These are phyloP conservation scores for Lagopus muta DNA, from an alignment of 2,113 vertebrate genomes.

Conservation along the genomic window DNA sequence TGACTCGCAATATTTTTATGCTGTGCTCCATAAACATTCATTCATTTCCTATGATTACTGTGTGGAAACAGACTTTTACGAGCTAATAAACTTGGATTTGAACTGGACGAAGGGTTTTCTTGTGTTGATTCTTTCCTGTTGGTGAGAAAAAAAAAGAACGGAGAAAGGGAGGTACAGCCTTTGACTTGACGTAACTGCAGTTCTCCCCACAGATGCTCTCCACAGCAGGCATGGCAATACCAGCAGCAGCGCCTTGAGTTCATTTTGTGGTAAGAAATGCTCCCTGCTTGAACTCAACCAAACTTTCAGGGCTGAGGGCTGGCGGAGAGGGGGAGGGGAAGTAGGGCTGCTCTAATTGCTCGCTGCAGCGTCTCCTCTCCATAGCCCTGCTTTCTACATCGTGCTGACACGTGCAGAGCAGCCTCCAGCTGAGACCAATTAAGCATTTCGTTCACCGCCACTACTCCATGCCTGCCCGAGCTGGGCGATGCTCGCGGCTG, in stretches of 20 bases:
- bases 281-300: constrained; percentile 15
- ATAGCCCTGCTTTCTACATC: constrained; percentile 36
- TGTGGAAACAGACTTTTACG: constrained; percentile 62
- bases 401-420: background rate
- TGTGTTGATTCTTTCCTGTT: constrained; percentile 38
- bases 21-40: constrained; percentile 51
- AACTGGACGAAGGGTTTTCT: constrained; percentile 40
- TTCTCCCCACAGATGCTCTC: constrained; percentile 4
- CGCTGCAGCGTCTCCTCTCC: background rate
- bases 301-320: background rate
- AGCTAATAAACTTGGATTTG: constrained; percentile 72
- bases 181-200: constrained; percentile 42
- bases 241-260: background rate
- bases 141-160: background rate
- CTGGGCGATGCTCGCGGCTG: background rate
- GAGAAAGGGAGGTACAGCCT: background rate
- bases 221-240: constrained; percentile 26
- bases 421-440: constrained; percentile 36
- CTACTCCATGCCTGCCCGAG: background rate
- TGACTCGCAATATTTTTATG: constrained; percentile 49
- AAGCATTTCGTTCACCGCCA: constrained; percentile 21
- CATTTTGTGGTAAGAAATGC: background rate
- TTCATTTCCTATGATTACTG: constrained; percentile 64
- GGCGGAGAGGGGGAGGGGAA: background rate
- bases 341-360: background rate